Conservation (phyloP, 2,113 vertebrate species). For the Oncorhynchus clarkii region DNA sequence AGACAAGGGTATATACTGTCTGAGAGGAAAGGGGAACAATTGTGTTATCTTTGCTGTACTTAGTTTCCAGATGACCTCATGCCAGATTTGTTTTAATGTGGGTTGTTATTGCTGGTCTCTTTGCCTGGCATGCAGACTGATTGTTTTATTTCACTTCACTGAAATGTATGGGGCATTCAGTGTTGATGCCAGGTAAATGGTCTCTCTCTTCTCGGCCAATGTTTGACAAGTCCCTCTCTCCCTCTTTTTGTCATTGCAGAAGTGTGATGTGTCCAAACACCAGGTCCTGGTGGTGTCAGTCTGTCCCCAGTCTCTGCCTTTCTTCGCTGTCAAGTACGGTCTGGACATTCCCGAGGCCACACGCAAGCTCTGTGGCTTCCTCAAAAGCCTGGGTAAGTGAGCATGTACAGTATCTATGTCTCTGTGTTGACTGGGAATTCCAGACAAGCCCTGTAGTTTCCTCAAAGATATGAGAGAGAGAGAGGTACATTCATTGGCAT, state of each 20-base stretch:
- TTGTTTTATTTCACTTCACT: too few species aligned
- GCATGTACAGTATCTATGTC: neutral
- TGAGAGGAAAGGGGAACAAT: too few species aligned
- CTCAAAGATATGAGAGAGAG: neutral
- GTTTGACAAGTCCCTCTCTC: neutral
- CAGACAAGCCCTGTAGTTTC: too few species aligned
- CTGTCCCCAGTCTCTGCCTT: constrained; percentile 75
- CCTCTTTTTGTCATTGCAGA: constrained; percentile 53
- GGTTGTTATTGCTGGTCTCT: too few species aligned
- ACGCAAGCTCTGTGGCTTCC: constrained; percentile 88
- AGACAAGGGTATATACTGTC: too few species aligned
- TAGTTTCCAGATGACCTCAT: too few species aligned
- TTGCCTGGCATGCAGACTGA: too few species aligned
- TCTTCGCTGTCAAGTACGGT: constrained; percentile 88
- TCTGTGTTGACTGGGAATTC: neutral
- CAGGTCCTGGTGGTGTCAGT: constrained; percentile 68
- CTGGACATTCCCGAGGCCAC: constrained; percentile 83
- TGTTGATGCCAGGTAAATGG: too few species aligned
- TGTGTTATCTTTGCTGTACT: too few species aligned
- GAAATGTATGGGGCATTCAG: too few species aligned
- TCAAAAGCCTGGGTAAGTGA: constrained; percentile 87
- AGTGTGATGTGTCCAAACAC: constrained; percentile 72
- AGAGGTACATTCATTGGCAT: neutral
- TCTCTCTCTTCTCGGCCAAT: too few species aligned
- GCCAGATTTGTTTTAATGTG: too few species aligned